Percentiles rank a stretch among this genome's conserved stretches.
Evolutionary conservation across 2,888 invertebrate species (phyloP).

Genomic region (Lathronympha strigana): DNA sequence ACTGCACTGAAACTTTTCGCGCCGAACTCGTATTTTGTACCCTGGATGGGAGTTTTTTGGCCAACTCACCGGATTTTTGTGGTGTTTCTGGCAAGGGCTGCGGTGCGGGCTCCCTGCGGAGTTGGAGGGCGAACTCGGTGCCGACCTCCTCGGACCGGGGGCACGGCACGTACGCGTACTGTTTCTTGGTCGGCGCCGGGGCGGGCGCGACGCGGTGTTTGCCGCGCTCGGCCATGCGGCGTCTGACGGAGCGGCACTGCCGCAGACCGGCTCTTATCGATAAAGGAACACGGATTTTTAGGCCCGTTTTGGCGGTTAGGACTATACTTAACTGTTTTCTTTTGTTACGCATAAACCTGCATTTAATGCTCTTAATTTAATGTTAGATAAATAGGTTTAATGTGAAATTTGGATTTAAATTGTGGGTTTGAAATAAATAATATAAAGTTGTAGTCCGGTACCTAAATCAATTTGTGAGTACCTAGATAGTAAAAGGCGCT

Average conservation of each 20-base stretch:
- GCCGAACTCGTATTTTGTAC: conserved; percentile 25
- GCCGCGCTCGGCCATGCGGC: conserved; percentile 82
- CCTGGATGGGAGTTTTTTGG: background rate
- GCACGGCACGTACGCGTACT: conserved; percentile 80
- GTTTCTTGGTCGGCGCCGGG: conserved; percentile 76
- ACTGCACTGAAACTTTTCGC: conserved; percentile 38
- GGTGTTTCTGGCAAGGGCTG: conserved; percentile 60
- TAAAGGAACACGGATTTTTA: conserved; percentile 26
- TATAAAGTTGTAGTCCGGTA: no score
- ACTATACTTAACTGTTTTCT: background rate
- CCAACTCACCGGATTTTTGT: conserved; percentile 67
- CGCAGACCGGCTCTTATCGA: conserved; percentile 50
- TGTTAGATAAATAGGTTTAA: no score
- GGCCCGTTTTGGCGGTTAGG: conserved; percentile 13
- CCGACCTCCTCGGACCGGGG: conserved; percentile 82
- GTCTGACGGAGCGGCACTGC: conserved; percentile 67
- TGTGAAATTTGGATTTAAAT: no score
- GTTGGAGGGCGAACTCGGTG: conserved; percentile 74
- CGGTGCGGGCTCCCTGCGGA: conserved; percentile 58
- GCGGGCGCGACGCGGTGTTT: conserved; percentile 80
- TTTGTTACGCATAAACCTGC: no score
- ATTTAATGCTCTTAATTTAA: no score
- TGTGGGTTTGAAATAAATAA: no score
- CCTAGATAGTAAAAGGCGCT: no score
- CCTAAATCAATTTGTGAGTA: no score